phyloP scores from a whole-genome alignment of 2,113 vertebrate species.

The Vulpes lagopus region DNA sequence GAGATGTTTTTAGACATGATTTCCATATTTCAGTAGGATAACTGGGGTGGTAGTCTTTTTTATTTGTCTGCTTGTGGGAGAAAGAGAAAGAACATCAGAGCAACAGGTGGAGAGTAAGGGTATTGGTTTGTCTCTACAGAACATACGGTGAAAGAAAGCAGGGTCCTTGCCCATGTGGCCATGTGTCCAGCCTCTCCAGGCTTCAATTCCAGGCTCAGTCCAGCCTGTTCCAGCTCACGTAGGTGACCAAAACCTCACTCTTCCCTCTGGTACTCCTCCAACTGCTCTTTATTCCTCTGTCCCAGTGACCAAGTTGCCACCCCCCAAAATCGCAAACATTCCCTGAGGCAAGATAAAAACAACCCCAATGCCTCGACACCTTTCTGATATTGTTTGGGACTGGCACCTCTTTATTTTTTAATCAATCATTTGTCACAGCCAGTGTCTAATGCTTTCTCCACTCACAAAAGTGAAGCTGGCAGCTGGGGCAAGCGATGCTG shows the following conservation, averaged over 20 bases:
- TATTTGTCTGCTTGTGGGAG: neutral
- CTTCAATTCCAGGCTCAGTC: neutral
- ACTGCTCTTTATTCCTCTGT: neutral
- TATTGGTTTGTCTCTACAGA: neutral
- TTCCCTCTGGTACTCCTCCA: neutral
- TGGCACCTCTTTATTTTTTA: neutral
- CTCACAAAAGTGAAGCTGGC: neutral
- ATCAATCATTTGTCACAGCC: neutral
- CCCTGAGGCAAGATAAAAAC: neutral
- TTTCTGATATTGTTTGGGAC: neutral
- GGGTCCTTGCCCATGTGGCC: neutral
- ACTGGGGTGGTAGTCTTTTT: neutral
- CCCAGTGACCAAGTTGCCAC: neutral
- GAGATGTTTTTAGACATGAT: neutral
- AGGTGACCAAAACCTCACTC: neutral
- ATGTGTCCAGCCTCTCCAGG: too few species aligned
- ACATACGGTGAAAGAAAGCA: neutral
- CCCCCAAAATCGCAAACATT: neutral
- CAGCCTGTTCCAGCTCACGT: neutral
- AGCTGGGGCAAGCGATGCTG: neutral
- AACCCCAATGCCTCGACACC: neutral
- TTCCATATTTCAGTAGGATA: neutral
- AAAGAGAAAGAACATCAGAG: neutral
- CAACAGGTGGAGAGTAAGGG: neutral
- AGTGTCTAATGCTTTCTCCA: neutral